Percentiles rank a stretch among this genome's conserved stretches.
Evolutionary conservation across 2,888 invertebrate species (phyloP).

Genomic region (Automeris io): DNA sequence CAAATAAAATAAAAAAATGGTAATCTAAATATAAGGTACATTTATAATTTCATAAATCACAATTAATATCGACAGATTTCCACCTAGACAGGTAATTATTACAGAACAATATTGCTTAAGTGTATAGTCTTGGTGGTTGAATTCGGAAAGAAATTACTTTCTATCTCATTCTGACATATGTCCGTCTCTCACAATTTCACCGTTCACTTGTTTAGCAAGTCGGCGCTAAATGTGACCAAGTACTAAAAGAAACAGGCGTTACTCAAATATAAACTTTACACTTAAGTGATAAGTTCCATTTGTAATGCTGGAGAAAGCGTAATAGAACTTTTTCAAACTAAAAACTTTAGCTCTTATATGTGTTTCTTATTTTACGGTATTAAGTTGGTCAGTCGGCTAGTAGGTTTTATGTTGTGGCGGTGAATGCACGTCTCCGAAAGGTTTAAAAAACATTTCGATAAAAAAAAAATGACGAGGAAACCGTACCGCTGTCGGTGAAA

Average conservation of each 20-base stretch:
- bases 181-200: constrained; percentile 71
- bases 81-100: too few relatives aligned
- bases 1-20: too few relatives aligned
- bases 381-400: constrained; percentile 76
- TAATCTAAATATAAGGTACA: too few relatives aligned
- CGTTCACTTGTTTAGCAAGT: constrained; percentile 76
- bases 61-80: too few relatives aligned
- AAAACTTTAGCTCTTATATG: constrained; percentile 48
- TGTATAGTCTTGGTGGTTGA: constrained; percentile 29
- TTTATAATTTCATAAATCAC: too few relatives aligned
- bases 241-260: constrained; percentile 22
- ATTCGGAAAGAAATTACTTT: constrained; percentile 52
- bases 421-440: constrained; percentile 40
- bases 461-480: constrained; percentile 52
- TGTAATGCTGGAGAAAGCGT: constrained; percentile 24
- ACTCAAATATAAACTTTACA: background rate
- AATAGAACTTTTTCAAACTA: constrained; percentile 39
- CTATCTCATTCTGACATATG: constrained; percentile 47
- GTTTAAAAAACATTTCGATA: constrained; percentile 15
- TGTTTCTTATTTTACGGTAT: constrained; percentile 73
- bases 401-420: constrained; percentile 52
- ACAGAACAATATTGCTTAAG: constrained; percentile 10
- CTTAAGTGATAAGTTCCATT: background rate
- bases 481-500: constrained; percentile 38
- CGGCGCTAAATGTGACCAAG: constrained; percentile 40